These are phyloP conservation scores for Neoascia interrupta DNA, from an alignment of 2,888 invertebrate species.

Conservation along the genomic window DNA sequence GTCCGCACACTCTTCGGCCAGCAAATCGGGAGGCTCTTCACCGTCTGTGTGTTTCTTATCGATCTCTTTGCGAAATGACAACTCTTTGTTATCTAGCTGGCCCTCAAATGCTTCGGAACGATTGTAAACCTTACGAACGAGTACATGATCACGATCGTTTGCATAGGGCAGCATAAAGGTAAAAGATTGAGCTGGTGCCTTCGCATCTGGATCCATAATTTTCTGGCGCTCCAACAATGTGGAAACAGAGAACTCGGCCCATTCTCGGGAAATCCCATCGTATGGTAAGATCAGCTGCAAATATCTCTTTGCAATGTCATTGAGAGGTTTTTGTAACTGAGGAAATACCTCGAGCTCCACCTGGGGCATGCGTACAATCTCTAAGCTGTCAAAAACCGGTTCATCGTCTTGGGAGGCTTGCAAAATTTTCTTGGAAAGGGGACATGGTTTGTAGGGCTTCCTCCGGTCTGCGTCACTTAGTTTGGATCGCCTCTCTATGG, in stretches of 20 bases:
- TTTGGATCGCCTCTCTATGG: slow-evolving; percentile 69
- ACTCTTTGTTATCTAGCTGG: slow-evolving; percentile 72
- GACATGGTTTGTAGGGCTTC: slow-evolving; percentile 76
- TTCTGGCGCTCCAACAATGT: slow-evolving; percentile 71
- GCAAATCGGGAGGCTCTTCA: slow-evolving; percentile 29
- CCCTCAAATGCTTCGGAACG: slow-evolving; percentile 76
- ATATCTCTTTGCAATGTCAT: slow-evolving; percentile 78
- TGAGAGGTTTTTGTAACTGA: slow-evolving; percentile 75
- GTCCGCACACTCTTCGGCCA: slow-evolving; percentile 76
- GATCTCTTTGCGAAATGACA: slow-evolving; percentile 73
- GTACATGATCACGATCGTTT: slow-evolving; percentile 81
- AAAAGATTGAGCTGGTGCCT: slow-evolving; percentile 76
- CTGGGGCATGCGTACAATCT: slow-evolving; percentile 77
- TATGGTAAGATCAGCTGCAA: slow-evolving; percentile 77
- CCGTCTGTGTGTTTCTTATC: slow-evolving; percentile 30
- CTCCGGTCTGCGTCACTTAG: slow-evolving; percentile 73
- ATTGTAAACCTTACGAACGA: slow-evolving; percentile 80
- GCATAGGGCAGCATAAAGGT: slow-evolving; percentile 83
- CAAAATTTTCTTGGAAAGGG: slow-evolving; percentile 76
- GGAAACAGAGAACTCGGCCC: slow-evolving; percentile 79
- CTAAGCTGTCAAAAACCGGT: slow-evolving; percentile 76
- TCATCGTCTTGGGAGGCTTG: slow-evolving; percentile 75
- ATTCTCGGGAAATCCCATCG: slow-evolving; percentile 77
- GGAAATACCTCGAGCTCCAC: slow-evolving; percentile 78
- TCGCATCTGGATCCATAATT: slow-evolving; percentile 21